These are phyloP conservation scores for Silvanus unidentatus DNA, from an alignment of 2,888 invertebrate genomes.

Conservation along the genomic window DNA sequence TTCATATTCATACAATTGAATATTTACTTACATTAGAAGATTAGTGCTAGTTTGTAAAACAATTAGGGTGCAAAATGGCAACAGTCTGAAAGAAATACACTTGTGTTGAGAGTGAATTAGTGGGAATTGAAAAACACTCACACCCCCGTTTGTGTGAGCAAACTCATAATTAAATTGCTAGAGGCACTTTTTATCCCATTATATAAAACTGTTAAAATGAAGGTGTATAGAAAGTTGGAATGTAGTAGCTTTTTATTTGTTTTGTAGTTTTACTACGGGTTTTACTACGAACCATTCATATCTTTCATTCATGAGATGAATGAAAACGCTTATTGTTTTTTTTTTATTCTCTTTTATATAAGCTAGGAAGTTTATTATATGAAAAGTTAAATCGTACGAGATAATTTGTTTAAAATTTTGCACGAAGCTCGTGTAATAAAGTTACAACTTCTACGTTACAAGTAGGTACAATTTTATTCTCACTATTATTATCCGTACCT, in stretches of 20 bases:
- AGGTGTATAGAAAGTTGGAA: conserved; percentile 33
- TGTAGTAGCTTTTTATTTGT: conserved; percentile 46
- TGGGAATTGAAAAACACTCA: too few relatives aligned
- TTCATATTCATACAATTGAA: too few relatives aligned
- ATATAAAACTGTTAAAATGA: conserved; percentile 21
- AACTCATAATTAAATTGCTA: not conserved
- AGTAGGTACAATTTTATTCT: too few relatives aligned
- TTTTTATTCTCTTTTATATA: conserved; percentile 2
- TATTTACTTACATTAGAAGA: too few relatives aligned
- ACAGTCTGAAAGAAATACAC: too few relatives aligned
- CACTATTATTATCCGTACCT: too few relatives aligned
- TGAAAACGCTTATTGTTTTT: conserved; percentile 19
- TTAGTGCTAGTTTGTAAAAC: too few relatives aligned
- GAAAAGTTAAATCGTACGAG: conserved; percentile 8
- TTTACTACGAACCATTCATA: conserved; percentile 44
- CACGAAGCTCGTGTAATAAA: not conserved
- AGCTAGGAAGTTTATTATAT: conserved; percentile 3
- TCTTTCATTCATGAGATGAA: conserved; percentile 36
- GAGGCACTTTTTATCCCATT: conserved; percentile 15
- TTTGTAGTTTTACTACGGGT: conserved; percentile 47
- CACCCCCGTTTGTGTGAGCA: too few relatives aligned
- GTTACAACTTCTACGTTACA: not conserved
- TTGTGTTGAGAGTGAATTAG: too few relatives aligned
- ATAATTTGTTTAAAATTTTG: conserved; percentile 7
- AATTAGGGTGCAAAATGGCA: too few relatives aligned